These are phyloP conservation scores for Seira sanloemensis DNA, from an alignment of 2,888 invertebrate genomes.

Conservation along the genomic window DNA sequence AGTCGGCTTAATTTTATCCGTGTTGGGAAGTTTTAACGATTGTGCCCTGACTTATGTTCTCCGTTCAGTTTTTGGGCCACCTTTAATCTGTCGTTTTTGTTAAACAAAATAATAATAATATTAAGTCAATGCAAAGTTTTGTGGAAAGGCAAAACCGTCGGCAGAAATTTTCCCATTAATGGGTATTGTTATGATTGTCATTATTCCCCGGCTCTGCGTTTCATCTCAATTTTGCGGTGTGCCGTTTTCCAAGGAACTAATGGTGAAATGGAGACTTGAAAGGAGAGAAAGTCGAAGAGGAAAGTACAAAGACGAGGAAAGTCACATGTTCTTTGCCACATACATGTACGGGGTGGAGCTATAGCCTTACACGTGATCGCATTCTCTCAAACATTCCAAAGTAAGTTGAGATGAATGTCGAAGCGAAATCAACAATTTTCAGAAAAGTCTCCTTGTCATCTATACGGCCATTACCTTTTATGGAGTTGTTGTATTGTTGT, in stretches of 20 bases:
- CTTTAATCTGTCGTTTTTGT: background rate
- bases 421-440: background rate
- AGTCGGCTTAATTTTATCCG: background rate
- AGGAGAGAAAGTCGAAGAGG: background rate
- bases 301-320: background rate
- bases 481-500: background rate
- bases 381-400: background rate
- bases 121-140: background rate
- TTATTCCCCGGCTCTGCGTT: background rate
- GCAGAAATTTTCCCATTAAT: background rate
- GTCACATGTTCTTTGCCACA: slow-evolving; percentile 2
- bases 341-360: background rate
- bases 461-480: background rate
- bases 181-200: background rate
- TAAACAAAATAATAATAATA: background rate
- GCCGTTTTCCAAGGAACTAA: background rate
- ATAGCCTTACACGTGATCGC: background rate
- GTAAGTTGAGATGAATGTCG: background rate
- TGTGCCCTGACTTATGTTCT: background rate
- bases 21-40: background rate
- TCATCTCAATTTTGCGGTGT: slow-evolving; percentile 3
- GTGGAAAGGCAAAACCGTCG: background rate
- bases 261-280: background rate
- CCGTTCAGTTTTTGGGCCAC: background rate
- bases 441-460: background rate